Evolutionary conservation across 2,113 vertebrate genomes (phyloP), one percentile per base, ranked within the genome.

Genomic region (Himantopus leucocephalus): DNA sequence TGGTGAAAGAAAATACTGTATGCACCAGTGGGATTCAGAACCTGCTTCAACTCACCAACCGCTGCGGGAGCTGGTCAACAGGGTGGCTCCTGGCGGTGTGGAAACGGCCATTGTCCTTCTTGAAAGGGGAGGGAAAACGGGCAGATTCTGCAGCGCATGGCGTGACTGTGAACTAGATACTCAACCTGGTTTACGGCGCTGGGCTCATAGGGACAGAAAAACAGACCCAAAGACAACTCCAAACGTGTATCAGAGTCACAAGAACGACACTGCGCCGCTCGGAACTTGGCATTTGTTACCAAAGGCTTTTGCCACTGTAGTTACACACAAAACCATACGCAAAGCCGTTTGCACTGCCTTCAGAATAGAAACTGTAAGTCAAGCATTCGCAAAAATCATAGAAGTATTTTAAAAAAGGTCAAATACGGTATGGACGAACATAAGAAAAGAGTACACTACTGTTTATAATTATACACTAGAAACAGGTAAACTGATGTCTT

Each of bases 1-100:
- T 73, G 94, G 22, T 97, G 96, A 98, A 98, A 98, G 96, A 58
- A 90, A 95, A 76, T 53, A 35, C 82, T 85, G 94, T 68, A 5
- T 91, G 86, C 90, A 64, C 35, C 87, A 90, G n/a, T 23, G 81
- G 86, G 87, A 81, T 83, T 88, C 84, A 85, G 83, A 72, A 85
- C 91, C 94, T 88, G 63, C 76, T 62, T 2, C 90, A 23, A 13
- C 90, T 62, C 85, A 22, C 41, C 77, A 8, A 60, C 18, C 19
- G 20, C 30, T 26, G 35, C 1, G 4, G 88, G 47, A 55, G 66
- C 58, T 48, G 67, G 35, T 63, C 85, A 17, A 6, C 55, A 3
- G 89, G 85, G 92, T 52, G 93, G 88, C 13, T 88, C 68, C 75
- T 67, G 94, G 88, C 62, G 84, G 53, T 58, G 91, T 34, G 84